Base-by-base conservation (phyloP, 1,140 invertebrate genomes). In the Zaprionus davidi region DNA sequence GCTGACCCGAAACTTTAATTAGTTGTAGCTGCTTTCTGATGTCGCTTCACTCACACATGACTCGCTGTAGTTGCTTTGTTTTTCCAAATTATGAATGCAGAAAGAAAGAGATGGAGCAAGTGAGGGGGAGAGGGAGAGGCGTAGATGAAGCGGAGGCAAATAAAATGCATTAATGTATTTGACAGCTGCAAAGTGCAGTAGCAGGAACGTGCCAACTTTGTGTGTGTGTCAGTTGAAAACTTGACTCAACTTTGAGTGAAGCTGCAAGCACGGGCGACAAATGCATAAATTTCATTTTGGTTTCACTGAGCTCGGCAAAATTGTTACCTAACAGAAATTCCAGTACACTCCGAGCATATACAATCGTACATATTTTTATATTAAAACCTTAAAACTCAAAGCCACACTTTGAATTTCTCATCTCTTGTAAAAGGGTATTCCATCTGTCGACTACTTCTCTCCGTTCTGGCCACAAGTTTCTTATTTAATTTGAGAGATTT, bases 1-100 rank as follows among this genome's bases (percentile, higher is more conserved):
- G 53, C 65, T 79, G 76, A 79, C 66, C 67, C 55, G 56, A 63
- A 75, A 53, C 34, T 71, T 71, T 71, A 71, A 76, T 76, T 76
- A 76, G 60, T 66, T 70, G 57, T 69, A 44, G 31, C 38, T 38
- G 55, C 22, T 62, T 65, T 31, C 53, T 49, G 22, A 34, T 44
- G 56, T 31, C n/a, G 26, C 22, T 20, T 46, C n/a, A 46, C 3
- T 9, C 36, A 17, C 36, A 62, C 59, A 38, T 53, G 51, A 53
- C 36, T 7, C 38, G 38, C 26, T 24, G 53, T 5, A 44, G 22
- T n/a, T 13, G 12, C 13, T 17, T 36, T 60, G 28, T 34, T 63
- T 53, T 24, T 34, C 1, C 59, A 69, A 69, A 68, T 46, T 9
- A 15, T 57, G 22, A 24, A 68, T 68, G 28, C 66, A 11, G 9